Conservation (phyloP, 2,888 invertebrate species). For the Apoda limacodes region DNA sequence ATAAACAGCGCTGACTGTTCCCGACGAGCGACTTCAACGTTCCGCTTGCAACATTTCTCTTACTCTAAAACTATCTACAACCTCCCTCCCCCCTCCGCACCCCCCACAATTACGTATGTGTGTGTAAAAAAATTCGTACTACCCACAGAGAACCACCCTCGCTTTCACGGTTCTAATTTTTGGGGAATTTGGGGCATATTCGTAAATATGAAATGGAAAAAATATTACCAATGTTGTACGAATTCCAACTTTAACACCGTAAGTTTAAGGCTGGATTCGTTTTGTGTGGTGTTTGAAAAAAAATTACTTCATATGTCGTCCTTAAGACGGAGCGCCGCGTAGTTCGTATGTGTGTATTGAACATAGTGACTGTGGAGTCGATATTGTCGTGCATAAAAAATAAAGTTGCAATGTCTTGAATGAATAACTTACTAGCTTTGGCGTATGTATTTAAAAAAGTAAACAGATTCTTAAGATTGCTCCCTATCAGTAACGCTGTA, state of each 20-base stretch:
- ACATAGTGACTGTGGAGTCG: conserved; percentile 34
- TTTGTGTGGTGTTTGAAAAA: conserved; percentile 47
- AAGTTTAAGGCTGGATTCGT: conserved; percentile 31
- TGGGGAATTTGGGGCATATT: conserved; percentile 72
- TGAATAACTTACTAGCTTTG: too few relatives aligned
- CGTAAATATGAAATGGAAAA: conserved; percentile 72
- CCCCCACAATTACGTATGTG: conserved; percentile 29
- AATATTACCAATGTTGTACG: conserved; percentile 52
- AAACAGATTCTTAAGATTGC: too few relatives aligned
- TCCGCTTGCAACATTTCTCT: conserved; percentile 47
- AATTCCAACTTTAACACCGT: conserved; percentile 31
- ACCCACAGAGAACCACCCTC: conserved; percentile 40
- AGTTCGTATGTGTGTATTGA: conserved; percentile 64
- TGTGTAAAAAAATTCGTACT: conserved; percentile 41
- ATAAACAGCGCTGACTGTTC: conserved; percentile 34
- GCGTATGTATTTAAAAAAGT: too few relatives aligned
- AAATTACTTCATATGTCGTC: conserved; percentile 72
- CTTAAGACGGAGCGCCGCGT: conserved; percentile 68
- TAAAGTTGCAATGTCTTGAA: too few relatives aligned
- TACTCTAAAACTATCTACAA: conserved; percentile 65
- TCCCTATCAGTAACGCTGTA: too few relatives aligned
- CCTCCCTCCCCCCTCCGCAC: conserved; percentile 30
- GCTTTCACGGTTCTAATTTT: conserved; percentile 72
- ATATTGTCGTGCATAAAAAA: too few relatives aligned
- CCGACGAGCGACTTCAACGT: conserved; percentile 23